Evolutionary conservation across 1,140 invertebrate species (phyloP).

Genomic region (Magallana ariakensis): DNA sequence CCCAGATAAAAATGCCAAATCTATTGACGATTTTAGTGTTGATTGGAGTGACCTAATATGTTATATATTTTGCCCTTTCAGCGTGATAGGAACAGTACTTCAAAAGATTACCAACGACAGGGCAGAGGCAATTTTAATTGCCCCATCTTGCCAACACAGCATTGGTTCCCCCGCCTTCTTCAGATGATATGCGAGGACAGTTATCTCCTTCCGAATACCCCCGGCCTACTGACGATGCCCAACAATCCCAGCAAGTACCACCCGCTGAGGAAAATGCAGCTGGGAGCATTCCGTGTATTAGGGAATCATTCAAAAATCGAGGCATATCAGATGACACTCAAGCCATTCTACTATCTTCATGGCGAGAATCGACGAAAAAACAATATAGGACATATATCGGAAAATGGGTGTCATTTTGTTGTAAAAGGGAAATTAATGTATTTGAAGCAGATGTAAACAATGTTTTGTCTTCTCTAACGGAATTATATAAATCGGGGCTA

Average conservation of each 20-base stretch:
- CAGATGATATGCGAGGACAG: not conserved
- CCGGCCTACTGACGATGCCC: no score
- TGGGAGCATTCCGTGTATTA: not conserved
- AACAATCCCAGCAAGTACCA: not conserved
- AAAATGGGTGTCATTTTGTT: constrained; percentile 56
- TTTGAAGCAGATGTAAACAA: no score
- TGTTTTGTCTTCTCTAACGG: no score
- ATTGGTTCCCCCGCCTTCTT: constrained; percentile 14
- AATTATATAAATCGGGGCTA: no score
- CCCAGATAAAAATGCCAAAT: constrained; percentile 45
- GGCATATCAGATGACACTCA: constrained; percentile 47
- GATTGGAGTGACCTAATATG: constrained; percentile 41
- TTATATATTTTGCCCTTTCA: constrained; percentile 60
- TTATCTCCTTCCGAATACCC: constrained; percentile 37
- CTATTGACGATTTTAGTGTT: constrained; percentile 59
- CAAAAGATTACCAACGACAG: constrained; percentile 24
- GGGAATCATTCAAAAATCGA: constrained; percentile 50
- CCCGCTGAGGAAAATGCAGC: constrained; percentile 23
- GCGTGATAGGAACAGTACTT: constrained; percentile 32
- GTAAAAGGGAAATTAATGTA: constrained; percentile 44
- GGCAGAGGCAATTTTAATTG: constrained; percentile 51
- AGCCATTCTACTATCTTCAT: constrained; percentile 28
- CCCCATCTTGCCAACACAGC: constrained; percentile 57
- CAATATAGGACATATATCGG: constrained; percentile 43
- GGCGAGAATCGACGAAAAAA: constrained; percentile 50